These are phyloP conservation scores for Lycophotia porphyrea DNA, from an alignment of 2,888 invertebrate species.

Conservation along the genomic window DNA sequence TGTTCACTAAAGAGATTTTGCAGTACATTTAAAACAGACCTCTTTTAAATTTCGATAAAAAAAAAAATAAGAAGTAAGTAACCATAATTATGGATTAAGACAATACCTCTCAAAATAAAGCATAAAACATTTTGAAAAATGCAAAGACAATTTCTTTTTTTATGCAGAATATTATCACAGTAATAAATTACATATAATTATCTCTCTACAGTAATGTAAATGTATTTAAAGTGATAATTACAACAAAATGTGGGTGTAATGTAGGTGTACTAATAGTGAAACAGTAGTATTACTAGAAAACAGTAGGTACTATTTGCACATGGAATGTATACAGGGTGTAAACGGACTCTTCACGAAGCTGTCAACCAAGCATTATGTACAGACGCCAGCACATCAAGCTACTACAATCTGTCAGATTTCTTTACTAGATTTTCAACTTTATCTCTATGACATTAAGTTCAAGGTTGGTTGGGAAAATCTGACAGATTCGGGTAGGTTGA, in stretches of 20 bases:
- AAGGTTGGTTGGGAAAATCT: no score
- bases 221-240: constrained; percentile 16
- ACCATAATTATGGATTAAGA: neutral
- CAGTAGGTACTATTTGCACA: neutral
- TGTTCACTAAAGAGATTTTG: neutral
- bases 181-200: constrained; percentile 7
- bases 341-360: no score
- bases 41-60: neutral
- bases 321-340: no score
- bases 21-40: neutral
- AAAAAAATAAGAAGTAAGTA: no score
- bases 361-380: no score
- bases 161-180: neutral
- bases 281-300: constrained; percentile 7
- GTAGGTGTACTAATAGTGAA: neutral
- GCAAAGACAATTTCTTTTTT: neutral
- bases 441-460: no score
- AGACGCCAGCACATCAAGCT: no score
- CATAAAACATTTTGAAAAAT: neutral
- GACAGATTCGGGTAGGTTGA: no score
- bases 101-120: neutral
- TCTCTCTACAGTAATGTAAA: neutral
- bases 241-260: neutral
- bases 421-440: no score
- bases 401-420: no score